phyloP scores from a whole-genome alignment of 2,113 vertebrate genomes.

The Bubo bubo region DNA sequence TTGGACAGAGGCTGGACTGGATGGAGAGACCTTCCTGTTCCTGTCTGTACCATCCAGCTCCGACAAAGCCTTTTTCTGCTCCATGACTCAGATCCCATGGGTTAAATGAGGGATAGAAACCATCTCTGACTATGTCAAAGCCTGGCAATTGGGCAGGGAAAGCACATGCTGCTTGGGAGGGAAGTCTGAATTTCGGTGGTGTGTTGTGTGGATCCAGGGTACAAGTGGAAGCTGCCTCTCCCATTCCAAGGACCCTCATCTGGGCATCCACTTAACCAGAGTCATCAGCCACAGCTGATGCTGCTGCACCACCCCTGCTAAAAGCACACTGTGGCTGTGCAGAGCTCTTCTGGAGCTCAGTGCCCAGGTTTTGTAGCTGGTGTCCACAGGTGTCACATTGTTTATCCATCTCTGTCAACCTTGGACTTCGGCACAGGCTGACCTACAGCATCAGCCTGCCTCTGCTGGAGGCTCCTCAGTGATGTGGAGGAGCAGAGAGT shows the following conservation, averaged over 20 bases:
- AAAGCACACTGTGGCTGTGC: background rate
- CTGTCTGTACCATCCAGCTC: background rate
- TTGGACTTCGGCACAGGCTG: background rate
- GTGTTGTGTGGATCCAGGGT: background rate
- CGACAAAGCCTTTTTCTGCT: background rate
- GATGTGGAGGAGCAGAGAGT: background rate
- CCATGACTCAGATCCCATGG: background rate
- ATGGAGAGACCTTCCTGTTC: background rate
- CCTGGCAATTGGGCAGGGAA: background rate
- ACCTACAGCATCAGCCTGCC: background rate
- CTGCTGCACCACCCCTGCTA: background rate
- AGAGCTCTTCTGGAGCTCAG: background rate
- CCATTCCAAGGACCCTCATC: background rate
- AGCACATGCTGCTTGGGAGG: background rate
- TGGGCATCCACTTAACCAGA: background rate
- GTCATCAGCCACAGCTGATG: background rate
- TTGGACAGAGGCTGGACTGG: background rate
- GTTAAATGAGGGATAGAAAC: background rate
- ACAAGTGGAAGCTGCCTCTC: background rate
- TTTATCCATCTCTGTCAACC: background rate
- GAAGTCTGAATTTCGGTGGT: background rate
- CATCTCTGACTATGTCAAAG: background rate
- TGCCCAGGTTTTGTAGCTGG: background rate
- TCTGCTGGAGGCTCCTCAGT: background rate
- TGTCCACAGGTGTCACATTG: background rate